Evolutionary conservation across 2,888 invertebrate species (phyloP).

Genomic region (Drosophila nr. medialis): DNA sequence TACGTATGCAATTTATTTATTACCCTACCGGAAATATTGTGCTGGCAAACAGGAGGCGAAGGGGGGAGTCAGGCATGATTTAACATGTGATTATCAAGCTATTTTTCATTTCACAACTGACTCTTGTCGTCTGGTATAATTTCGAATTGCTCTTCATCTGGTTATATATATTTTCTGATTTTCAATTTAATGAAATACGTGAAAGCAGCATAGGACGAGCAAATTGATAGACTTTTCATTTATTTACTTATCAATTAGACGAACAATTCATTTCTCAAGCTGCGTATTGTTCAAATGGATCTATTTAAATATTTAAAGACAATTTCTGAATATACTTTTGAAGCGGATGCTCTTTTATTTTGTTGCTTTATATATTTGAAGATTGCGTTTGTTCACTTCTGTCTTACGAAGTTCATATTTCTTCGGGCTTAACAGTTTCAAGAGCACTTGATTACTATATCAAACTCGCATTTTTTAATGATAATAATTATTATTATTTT

Average conservation of each 20-base stretch:
- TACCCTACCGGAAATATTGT: slow-evolving; percentile 79
- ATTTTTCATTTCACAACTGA: slow-evolving; percentile 77
- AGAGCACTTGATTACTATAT: not conserved
- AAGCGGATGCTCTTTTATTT: not conserved
- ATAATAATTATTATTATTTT: not conserved
- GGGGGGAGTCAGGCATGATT: slow-evolving; percentile 37
- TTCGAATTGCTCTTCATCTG: not conserved
- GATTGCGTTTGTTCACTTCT: not conserved
- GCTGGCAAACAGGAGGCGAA: slow-evolving; percentile 41
- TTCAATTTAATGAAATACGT: slow-evolving; percentile 20
- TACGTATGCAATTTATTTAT: slow-evolving; percentile 81
- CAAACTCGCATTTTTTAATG: not conserved
- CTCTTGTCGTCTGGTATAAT: slow-evolving; percentile 45
- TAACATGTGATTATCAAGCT: slow-evolving; percentile 74
- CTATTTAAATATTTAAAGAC: not conserved
- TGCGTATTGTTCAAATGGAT: not conserved
- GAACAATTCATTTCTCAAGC: not conserved
- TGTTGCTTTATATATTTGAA: not conserved
- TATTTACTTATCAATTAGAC: slow-evolving; percentile 19
- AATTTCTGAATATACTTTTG: not conserved
- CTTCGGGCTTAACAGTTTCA: not conserved
- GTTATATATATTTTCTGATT: slow-evolving; percentile 6
- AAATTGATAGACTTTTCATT: slow-evolving; percentile 7
- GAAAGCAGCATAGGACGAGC: not conserved
- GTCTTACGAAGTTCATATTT: not conserved